phyloP scores from a whole-genome alignment of 2,797 vertebrate genomes.

The Pogonophryne albipinna region DNA sequence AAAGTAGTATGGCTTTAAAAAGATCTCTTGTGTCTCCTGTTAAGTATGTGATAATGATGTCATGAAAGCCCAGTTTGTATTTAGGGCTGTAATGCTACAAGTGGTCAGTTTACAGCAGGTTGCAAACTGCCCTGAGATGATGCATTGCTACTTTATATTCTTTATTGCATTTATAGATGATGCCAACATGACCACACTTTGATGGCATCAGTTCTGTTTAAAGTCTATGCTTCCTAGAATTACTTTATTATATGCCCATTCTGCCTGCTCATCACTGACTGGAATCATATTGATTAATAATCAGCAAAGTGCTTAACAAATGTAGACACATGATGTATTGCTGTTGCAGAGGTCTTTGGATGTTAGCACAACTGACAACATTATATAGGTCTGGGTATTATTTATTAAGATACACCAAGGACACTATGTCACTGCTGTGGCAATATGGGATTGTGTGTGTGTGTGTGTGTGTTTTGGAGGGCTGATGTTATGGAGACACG shows the following conservation, averaged over 20 bases:
- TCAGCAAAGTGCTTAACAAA: background rate
- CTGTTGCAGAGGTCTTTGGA: constrained; percentile 14
- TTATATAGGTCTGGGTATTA: constrained; percentile 20
- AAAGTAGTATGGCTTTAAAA: constrained; percentile 53
- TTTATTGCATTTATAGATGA: constrained; percentile 48
- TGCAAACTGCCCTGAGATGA: constrained; percentile 50
- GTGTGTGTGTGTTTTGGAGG: constrained; percentile 17
- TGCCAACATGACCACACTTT: constrained; percentile 48
- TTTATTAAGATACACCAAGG: constrained; percentile 20
- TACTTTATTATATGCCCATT: constrained; percentile 6
- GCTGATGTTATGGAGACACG: constrained; percentile 47
- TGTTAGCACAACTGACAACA: constrained; percentile 24
- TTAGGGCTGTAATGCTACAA: constrained; percentile 52
- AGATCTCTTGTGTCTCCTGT: constrained; percentile 57
- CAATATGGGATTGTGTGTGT: constrained; percentile 27
- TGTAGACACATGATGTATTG: constrained; percentile 5
- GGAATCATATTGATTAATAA: background rate
- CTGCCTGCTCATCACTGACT: constrained; percentile 12
- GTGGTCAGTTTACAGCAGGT: constrained; percentile 58
- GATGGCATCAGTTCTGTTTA: constrained; percentile 33
- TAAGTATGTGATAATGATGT: constrained; percentile 76
- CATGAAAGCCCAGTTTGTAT: constrained; percentile 64
- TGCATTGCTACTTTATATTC: constrained; percentile 47
- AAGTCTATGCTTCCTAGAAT: constrained; percentile 27
- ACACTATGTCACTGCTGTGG: constrained; percentile 26